Evolutionary conservation across 2,797 vertebrate species (phyloP).

Genomic region (Tokudaia tokunoshimensis): DNA sequence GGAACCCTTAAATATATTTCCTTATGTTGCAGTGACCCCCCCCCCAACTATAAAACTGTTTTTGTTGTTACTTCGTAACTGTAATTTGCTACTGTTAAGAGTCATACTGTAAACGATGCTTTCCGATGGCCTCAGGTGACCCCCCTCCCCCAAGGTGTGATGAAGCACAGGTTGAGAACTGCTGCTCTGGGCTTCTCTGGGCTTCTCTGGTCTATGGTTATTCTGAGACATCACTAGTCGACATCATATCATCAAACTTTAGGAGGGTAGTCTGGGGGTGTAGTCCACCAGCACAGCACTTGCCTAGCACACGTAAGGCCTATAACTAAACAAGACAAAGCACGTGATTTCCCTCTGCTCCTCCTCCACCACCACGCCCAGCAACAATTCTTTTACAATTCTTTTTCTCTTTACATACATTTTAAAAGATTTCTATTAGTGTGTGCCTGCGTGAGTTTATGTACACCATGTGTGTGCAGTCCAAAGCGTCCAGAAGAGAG

Average conservation of each 20-base stretch:
- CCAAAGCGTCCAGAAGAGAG: neutral
- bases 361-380: neutral
- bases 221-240: neutral
- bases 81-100: neutral
- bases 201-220: neutral
- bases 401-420: neutral
- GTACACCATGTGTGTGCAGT: neutral
- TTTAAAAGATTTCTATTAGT: neutral
- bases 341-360: neutral
- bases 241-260: neutral
- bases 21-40: neutral
- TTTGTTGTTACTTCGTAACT: neutral
- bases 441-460: neutral
- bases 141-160: neutral
- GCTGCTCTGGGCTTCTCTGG: neutral
- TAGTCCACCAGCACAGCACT: neutral
- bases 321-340: neutral
- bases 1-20: neutral
- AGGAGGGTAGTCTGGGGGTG: neutral
- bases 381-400: neutral
- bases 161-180: neutral
- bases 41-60: neutral
- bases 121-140: neutral
- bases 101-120: neutral
- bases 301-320: neutral